Percentiles rank a stretch among this genome's conserved stretches.
phyloP scores from a whole-genome alignment of 2,888 invertebrate genomes.

The Zygothrica quintamaculata region DNA sequence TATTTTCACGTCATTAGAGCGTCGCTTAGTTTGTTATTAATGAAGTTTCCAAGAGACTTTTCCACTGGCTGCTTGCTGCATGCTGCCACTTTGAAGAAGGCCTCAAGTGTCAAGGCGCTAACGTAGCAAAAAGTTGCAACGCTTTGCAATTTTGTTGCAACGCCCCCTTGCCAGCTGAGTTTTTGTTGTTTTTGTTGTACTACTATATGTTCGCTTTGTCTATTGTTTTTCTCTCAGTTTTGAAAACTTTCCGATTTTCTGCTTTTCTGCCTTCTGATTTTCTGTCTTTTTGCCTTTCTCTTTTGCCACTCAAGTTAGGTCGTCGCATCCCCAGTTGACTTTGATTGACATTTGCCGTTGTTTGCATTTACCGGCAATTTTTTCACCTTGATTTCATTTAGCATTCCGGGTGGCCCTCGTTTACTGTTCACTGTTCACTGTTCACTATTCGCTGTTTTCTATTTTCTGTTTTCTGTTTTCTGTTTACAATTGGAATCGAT shows the following conservation, averaged over 20 bases:
- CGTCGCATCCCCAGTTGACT: conserved; percentile 67
- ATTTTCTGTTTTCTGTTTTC: too few relatives aligned
- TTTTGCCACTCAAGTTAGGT: conserved; percentile 62
- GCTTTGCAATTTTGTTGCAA: conserved; percentile 49
- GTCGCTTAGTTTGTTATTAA: conserved; percentile 75
- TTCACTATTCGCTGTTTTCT: too few relatives aligned
- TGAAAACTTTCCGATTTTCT: conserved; percentile 18
- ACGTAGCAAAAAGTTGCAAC: conserved; percentile 37
- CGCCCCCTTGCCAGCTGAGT: conserved; percentile 5
- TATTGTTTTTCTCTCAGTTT: conserved; percentile 43
- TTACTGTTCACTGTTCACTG: conserved; percentile 37
- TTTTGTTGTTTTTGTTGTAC: neutral
- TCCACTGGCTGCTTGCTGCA: conserved; percentile 53
- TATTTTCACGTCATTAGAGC: conserved; percentile 55
- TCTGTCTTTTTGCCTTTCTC: conserved; percentile 60
- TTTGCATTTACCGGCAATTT: conserved; percentile 69
- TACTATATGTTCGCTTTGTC: conserved; percentile 15
- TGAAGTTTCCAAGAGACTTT: conserved; percentile 65
- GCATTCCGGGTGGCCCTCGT: conserved; percentile 44
- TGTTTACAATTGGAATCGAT: too few relatives aligned
- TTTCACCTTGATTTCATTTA: conserved; percentile 56
- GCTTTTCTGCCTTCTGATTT: neutral
- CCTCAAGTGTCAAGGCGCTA: conserved; percentile 42
- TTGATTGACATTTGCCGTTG: conserved; percentile 72
- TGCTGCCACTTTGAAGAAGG: conserved; percentile 30